Evolutionary conservation across 2,888 invertebrate species (phyloP).

Genomic region (Campoplex nolae): DNA sequence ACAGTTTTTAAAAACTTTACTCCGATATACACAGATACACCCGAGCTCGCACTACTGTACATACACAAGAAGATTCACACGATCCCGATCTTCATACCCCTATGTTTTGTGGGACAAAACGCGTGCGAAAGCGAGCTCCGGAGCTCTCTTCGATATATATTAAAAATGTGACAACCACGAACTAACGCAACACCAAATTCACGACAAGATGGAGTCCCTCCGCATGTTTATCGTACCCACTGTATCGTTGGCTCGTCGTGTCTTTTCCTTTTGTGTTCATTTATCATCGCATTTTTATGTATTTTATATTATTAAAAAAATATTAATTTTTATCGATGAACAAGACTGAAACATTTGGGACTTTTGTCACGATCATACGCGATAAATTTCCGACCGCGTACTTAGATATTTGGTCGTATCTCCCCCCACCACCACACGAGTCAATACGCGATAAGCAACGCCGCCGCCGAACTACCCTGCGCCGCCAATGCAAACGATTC

Average conservation of each 20-base stretch:
- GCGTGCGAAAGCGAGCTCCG: slow-evolving; percentile 51
- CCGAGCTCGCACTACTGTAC: not conserved
- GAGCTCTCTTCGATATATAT: slow-evolving; percentile 68
- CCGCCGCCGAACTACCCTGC: slow-evolving; percentile 27
- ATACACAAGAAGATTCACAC: slow-evolving; percentile 42
- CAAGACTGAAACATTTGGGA: slow-evolving; percentile 11
- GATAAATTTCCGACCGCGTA: slow-evolving; percentile 16
- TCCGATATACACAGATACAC: not conserved
- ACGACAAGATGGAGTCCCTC: slow-evolving; percentile 67
- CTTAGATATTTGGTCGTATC: slow-evolving; percentile 4
- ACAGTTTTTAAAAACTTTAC: slow-evolving; percentile 3
- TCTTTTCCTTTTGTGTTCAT: slow-evolving; percentile 1
- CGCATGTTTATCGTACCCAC: slow-evolving; percentile 21
- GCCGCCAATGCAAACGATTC: slow-evolving; percentile 1
- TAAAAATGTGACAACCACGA: slow-evolving; percentile 70
- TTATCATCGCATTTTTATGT: no score
- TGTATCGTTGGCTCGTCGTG: slow-evolving; percentile 43
- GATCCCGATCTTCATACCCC: slow-evolving; percentile 64
- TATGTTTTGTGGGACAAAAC: slow-evolving; percentile 48
- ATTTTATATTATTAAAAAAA: not conserved
- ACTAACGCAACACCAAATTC: slow-evolving; percentile 73
- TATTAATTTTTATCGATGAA: not conserved
- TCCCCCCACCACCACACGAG: not conserved
- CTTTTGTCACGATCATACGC: slow-evolving; percentile 13
- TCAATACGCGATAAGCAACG: slow-evolving; percentile 46